Evolutionary conservation across 2,797 vertebrate species (phyloP).

Genomic region (Hoplostethus mediterraneus): DNA sequence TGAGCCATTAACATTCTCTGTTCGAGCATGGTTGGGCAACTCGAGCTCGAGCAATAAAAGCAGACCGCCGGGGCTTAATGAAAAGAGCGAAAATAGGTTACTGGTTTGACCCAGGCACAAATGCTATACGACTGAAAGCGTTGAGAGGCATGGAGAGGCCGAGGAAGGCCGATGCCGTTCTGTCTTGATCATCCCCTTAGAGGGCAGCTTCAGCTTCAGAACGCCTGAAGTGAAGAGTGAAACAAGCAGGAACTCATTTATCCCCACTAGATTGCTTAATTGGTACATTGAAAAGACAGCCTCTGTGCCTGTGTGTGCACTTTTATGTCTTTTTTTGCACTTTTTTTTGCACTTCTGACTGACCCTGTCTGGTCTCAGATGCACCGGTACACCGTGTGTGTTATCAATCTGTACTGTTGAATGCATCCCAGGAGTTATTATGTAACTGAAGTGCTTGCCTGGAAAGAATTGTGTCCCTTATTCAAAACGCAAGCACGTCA

Average conservation of each 20-base stretch:
- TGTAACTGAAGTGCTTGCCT: no score
- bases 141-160: conserved; percentile 17
- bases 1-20: conserved; percentile 39
- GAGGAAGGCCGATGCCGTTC: conserved; percentile 22
- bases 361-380: not conserved
- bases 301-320: no score
- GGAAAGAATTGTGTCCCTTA: no score
- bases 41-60: conserved; percentile 36
- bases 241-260: conserved; percentile 7
- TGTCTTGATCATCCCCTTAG: conserved; percentile 10
- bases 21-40: conserved; percentile 39
- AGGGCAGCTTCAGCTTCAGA: conserved; percentile 33
- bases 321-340: no score
- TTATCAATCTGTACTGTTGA: no score
- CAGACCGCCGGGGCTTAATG: conserved; percentile 13
- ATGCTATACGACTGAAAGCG: not conserved
- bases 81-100: conserved; percentile 16
- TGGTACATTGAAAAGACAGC: no score
- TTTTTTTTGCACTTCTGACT: no score
- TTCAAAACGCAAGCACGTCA: no score
- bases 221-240: not conserved
- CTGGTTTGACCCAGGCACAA: conserved; percentile 9
- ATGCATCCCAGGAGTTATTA: no score
- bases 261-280: conserved; percentile 3
- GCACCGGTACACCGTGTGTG: no score